These are phyloP conservation scores for Helicoverpa zea DNA, from an alignment of 1,140 invertebrate species.

Conservation along the genomic window DNA sequence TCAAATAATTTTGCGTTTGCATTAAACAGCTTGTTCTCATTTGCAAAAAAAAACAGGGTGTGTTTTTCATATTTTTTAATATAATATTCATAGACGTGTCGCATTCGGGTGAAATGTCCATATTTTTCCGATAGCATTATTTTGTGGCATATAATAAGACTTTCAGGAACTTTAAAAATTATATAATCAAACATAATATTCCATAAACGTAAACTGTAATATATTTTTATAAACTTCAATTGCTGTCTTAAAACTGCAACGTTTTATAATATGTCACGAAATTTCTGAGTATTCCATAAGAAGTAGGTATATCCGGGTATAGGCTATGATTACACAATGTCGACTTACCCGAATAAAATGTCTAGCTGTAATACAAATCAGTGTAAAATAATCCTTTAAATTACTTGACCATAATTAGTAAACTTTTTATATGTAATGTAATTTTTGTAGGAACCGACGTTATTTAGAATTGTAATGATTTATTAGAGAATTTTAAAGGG, in stretches of 20 bases:
- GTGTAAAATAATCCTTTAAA: constrained; percentile 17
- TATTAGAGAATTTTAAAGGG: background rate
- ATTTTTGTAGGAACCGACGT: background rate
- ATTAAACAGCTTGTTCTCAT: constrained; percentile 43
- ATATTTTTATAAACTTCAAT: background rate
- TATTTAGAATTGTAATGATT: background rate
- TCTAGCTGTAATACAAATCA: background rate
- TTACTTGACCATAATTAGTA: no score
- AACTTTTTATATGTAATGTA: background rate
- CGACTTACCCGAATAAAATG: background rate
- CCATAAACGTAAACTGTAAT: background rate
- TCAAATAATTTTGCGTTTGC: constrained; percentile 40
- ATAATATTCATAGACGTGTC: constrained; percentile 5
- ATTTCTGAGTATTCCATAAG: background rate
- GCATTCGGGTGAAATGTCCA: constrained; percentile 9
- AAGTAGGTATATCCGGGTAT: background rate
- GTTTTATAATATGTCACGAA: constrained; percentile 21
- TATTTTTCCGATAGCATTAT: background rate
- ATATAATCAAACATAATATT: constrained; percentile 4
- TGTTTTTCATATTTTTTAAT: constrained; percentile 41
- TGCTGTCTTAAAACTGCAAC: background rate
- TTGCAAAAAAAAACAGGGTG: constrained; percentile 49
- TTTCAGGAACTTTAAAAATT: background rate
- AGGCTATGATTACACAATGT: constrained; percentile 35
- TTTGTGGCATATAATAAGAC: constrained; percentile 19